Evolutionary conservation across 2,888 invertebrate genomes (phyloP).

Genomic region (Scotopteryx bipunctaria): DNA sequence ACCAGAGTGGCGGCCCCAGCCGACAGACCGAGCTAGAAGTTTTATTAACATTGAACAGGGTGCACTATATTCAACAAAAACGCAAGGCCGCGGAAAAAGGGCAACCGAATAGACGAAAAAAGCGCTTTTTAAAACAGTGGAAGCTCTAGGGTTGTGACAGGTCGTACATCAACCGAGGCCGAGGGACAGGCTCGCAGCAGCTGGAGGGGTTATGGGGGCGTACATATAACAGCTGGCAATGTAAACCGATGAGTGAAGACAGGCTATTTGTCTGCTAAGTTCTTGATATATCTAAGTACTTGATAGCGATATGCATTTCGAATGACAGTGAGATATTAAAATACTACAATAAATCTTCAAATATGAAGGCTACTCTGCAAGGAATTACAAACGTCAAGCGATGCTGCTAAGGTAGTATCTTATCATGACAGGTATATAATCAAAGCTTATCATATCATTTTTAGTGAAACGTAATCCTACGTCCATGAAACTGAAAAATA

Average conservation of each 20-base stretch:
- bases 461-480: no score
- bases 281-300: no score
- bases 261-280: not conserved
- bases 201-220: not conserved
- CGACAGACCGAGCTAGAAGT: constrained; percentile 26
- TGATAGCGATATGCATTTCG: no score
- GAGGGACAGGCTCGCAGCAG: constrained; percentile 7
- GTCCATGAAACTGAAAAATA: no score
- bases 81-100: constrained; percentile 28
- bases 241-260: not conserved
- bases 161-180: constrained; percentile 34
- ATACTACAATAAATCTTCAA: no score
- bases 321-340: no score
- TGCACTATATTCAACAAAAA: constrained; percentile 30
- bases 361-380: no score
- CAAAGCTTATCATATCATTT: no score
- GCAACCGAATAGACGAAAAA: constrained; percentile 29
- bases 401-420: no score
- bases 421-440: no score
- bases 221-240: not conserved
- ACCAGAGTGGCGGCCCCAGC: not conserved
- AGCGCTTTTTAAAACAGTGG: constrained; percentile 27
- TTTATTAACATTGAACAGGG: constrained; percentile 26
- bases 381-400: no score
- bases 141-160: constrained; percentile 35